Base-by-base conservation (phyloP, 1,140 invertebrate species). In the Drosophila tristis region DNA sequence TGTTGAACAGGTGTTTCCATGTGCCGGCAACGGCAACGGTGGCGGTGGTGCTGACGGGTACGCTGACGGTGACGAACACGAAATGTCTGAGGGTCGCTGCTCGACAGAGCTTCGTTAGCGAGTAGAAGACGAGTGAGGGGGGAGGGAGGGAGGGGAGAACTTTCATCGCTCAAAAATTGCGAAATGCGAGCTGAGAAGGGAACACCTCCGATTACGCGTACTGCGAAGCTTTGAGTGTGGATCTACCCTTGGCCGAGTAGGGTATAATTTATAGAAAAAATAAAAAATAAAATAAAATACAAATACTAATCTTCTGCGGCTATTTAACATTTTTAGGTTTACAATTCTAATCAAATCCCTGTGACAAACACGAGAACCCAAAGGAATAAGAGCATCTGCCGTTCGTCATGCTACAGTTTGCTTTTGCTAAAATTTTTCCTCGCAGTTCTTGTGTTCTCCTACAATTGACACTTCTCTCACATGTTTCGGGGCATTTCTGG, bases 1-100 rank as follows among this genome's bases (percentile, higher is more conserved):
- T 61, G 61, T 68, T 76, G 56, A 86, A 86, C 81, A 86, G 81
- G 81, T 86, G 81, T 87, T 86, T 87, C 70, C 82, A 78, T 74
- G 78, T 78, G 82, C 63, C 15, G 48, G 44, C 47, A 51, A n/a
- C 50, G 23, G 51, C 26, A 7, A 35, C 16, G n/a, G 25, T 4
- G 15, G 39, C 16, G 31, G 51, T 39, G 51, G 16, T 29, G 39
- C 23, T n/a, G 16, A 16, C 16, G 16, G 16, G 16, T 16, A 16
- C 16, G 42, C 11, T 54, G 51, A 16, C 16, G 16, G 51, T 54
- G 51, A 35, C 16, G 16, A 54, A 20, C 8, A 31, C 15, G 20
- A 29, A 51, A 25, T 16, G 15, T 50, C 7, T 31, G 50, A 51
- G 35, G 35, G 35, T 39, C 35, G 35, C 35, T 39, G 35, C 35